phyloP scores from a whole-genome alignment of 2,113 vertebrate genomes.

The Ictidomys tridecemlineatus region DNA sequence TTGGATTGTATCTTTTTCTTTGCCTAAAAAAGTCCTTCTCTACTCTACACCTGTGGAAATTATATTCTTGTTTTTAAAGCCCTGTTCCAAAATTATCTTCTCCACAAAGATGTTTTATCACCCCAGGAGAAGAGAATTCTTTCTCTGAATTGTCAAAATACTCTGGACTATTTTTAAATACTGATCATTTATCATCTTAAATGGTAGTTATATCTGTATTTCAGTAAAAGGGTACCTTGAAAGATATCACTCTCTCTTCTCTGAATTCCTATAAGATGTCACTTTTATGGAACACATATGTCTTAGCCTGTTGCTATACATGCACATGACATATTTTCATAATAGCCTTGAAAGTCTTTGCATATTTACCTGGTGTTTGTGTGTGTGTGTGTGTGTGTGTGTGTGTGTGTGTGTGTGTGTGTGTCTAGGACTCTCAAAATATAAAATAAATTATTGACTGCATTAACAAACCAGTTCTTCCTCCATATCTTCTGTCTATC shows the following conservation, averaged over 20 bases:
- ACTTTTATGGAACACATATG: not conserved
- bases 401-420: not conserved
- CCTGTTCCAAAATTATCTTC: not conserved
- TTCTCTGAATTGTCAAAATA: constrained; percentile 51
- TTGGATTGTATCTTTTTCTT: not conserved
- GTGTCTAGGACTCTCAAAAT: not conserved
- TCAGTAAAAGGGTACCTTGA: not conserved
- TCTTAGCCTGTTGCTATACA: not conserved
- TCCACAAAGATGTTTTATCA: not conserved
- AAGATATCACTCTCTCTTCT: not conserved
- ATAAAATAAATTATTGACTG: not conserved
- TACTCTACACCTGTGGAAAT: not conserved
- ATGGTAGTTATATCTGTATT: not conserved
- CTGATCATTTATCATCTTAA: not conserved
- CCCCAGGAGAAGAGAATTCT: not conserved
- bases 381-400: too few relatives aligned
- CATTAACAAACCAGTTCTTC: not conserved
- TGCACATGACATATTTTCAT: not conserved
- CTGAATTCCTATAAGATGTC: not conserved
- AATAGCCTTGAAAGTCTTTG: not conserved
- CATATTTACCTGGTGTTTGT: not conserved
- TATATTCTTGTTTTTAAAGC: not conserved
- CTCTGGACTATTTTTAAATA: not conserved
- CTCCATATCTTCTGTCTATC: not conserved
- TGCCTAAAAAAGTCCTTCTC: not conserved